Evolutionary conservation across 2,797 vertebrate species (phyloP).

Genomic region (Remorina albescens): DNA sequence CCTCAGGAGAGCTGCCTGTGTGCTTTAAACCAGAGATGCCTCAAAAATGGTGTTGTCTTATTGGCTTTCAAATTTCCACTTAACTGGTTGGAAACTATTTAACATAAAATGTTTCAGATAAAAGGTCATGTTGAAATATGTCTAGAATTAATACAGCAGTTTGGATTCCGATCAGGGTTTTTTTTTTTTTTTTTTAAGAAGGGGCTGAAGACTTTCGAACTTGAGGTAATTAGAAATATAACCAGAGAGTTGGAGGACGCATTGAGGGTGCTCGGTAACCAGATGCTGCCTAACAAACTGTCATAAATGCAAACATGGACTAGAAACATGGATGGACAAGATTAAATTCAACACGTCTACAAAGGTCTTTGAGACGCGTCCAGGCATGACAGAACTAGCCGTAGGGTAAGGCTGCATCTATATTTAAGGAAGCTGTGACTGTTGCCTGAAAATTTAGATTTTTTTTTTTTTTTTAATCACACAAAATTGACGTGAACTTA

Average conservation of each 20-base stretch:
- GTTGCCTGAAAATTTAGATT: background rate
- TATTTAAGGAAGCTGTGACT: background rate
- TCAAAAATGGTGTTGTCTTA: background rate
- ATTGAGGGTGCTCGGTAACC: background rate
- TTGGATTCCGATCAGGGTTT: too few species aligned
- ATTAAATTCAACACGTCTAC: background rate
- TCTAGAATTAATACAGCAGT: background rate
- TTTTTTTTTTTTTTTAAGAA: conserved; percentile 1
- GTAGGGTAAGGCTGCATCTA: background rate
- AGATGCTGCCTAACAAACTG: background rate
- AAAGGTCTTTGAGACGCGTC: background rate
- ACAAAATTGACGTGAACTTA: background rate
- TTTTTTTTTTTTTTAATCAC: too few species aligned
- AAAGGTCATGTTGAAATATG: background rate
- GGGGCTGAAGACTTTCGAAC: background rate
- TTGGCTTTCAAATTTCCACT: background rate
- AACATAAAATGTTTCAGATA: background rate
- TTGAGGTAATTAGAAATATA: background rate
- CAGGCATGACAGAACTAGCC: background rate
- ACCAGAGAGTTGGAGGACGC: background rate
- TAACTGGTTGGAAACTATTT: background rate
- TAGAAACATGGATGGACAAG: too few species aligned
- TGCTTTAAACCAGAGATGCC: background rate
- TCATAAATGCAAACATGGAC: background rate
- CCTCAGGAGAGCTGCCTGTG: background rate